Percentiles rank a stretch among this genome's conserved stretches.
Conservation (phyloP, 2,113 vertebrate genomes). For the Malaclemys terrapin region DNA sequence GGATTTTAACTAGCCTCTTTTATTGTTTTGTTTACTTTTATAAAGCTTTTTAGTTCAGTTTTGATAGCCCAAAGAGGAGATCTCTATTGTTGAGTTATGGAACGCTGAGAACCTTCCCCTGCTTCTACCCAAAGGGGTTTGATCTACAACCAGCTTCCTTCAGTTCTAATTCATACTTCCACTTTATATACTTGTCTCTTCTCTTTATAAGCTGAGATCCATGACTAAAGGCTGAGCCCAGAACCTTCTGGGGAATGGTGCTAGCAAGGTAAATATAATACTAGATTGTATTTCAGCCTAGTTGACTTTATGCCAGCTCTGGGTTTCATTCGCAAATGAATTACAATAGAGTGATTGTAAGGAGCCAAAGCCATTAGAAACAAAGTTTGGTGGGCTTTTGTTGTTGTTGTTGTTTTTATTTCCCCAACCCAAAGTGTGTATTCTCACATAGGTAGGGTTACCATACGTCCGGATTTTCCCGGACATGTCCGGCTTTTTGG, state of each 20-base stretch:
- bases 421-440: background rate
- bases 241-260: background rate
- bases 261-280: no score
- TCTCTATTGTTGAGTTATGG: background rate
- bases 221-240: background rate
- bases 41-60: background rate
- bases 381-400: background rate
- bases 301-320: background rate
- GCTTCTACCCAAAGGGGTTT: background rate
- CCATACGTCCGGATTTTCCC: no score
- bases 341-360: background rate
- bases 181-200: background rate
- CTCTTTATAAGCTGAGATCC: background rate
- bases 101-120: background rate
- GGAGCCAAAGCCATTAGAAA: background rate
- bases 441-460: background rate
- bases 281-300: background rate
- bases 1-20: background rate
- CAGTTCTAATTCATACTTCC: no score
- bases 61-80: background rate
- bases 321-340: background rate
- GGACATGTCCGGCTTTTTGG: no score
- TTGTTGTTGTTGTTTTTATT: no score
- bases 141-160: background rate
- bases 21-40: no score